Evolutionary conservation across 2,888 invertebrate species (phyloP).

Genomic region (Pediacus dermestoides): DNA sequence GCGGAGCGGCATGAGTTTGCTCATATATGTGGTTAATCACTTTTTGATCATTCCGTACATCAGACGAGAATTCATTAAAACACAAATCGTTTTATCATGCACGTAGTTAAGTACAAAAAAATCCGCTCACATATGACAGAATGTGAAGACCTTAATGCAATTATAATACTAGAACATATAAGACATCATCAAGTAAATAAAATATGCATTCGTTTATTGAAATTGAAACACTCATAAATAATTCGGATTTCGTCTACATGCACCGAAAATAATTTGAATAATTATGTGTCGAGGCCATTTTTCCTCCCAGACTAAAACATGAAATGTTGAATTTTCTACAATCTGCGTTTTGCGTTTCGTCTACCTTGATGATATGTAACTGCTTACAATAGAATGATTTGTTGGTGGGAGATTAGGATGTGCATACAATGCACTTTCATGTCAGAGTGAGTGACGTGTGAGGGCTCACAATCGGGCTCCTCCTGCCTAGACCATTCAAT

Average conservation of each 20-base stretch:
- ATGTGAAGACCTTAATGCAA: too few relatives aligned
- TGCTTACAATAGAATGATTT: constrained; percentile 24
- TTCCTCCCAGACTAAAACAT: too few relatives aligned
- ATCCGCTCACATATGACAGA: too few relatives aligned
- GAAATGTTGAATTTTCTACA: constrained; percentile 11
- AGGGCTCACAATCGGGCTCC: constrained; percentile 16
- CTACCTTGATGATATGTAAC: constrained; percentile 10
- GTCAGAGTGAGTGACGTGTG: constrained; percentile 26
- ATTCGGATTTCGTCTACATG: too few relatives aligned
- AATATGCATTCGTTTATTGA: too few relatives aligned
- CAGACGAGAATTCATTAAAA: constrained; percentile 3
- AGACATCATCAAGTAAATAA: too few relatives aligned
- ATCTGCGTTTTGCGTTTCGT: constrained; percentile 7
- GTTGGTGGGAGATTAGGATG: constrained; percentile 26
- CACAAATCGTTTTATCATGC: constrained; percentile 1
- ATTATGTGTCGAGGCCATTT: too few relatives aligned
- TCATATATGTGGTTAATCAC: constrained; percentile 14
- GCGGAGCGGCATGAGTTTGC: constrained; percentile 11
- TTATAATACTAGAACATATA: too few relatives aligned
- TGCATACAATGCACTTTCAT: constrained; percentile 27
- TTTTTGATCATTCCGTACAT: constrained; percentile 8
- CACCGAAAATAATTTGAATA: too few relatives aligned
- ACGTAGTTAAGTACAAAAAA: too few relatives aligned
- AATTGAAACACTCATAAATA: too few relatives aligned
- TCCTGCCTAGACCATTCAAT: constrained; percentile 25